Evolutionary conservation across 2,797 vertebrate genomes (phyloP).

Genomic region (Myripristis murdjan): DNA sequence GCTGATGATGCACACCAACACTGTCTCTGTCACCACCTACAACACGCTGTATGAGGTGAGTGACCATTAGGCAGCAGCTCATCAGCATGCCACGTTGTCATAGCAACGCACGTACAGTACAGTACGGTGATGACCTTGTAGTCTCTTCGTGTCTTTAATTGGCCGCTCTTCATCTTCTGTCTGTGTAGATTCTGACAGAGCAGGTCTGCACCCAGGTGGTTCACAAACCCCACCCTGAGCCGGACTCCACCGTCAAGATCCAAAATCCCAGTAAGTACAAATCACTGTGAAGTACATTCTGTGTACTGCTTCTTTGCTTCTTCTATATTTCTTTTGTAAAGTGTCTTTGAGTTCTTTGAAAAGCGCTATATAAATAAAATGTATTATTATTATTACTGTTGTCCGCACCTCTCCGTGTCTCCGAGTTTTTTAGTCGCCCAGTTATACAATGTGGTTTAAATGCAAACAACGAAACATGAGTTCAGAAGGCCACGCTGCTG

Average conservation of each 20-base stretch:
- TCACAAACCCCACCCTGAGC: constrained; percentile 98
- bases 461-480: constrained; percentile 51
- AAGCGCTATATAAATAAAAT: too few species aligned
- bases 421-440: constrained; percentile 42
- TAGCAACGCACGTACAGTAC: not conserved
- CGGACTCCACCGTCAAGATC: constrained; percentile 98
- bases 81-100: not conserved
- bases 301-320: too few species aligned
- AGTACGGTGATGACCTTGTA: too few species aligned
- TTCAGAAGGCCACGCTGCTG: constrained; percentile 34
- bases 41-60: constrained; percentile 98
- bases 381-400: too few species aligned
- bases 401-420: constrained; percentile 14
- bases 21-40: constrained; percentile 97
- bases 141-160: constrained; percentile 17
- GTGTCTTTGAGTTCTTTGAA: too few species aligned
- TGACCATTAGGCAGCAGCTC: constrained; percentile 20
- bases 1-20: constrained; percentile 98
- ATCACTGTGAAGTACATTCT: too few species aligned
- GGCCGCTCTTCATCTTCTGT: constrained; percentile 10
- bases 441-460: constrained; percentile 46
- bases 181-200: constrained; percentile 95
- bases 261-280: constrained; percentile 96
- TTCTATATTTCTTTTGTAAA: too few species aligned
- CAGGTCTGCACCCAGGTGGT: constrained; percentile 99